Conservation (phyloP, 1,140 invertebrate species). For the Caenorhabditis remanei region DNA sequence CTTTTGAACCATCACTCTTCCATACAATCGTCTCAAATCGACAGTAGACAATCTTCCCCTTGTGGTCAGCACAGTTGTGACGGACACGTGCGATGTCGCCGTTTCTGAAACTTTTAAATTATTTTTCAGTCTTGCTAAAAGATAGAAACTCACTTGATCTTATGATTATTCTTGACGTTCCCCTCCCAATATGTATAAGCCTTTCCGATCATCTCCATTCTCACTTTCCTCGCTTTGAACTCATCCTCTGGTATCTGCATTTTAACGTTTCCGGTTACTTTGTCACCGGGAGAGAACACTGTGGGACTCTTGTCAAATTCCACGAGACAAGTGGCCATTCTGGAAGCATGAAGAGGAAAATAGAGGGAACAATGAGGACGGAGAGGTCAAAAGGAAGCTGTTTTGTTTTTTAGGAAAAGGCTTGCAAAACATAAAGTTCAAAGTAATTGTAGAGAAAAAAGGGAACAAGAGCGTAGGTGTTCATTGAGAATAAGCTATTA, state of each 20-base stretch:
- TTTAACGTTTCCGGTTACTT: conserved; percentile 24
- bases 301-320: neutral
- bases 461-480: neutral
- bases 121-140: neutral
- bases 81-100: conserved; percentile 35
- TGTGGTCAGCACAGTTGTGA: conserved; percentile 36
- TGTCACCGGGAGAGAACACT: conserved; percentile 17
- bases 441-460: neutral
- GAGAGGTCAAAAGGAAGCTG: neutral
- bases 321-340: conserved; percentile 16
- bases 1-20: conserved; percentile 9
- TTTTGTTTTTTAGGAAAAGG: neutral
- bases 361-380: neutral
- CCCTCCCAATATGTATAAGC: conserved; percentile 41
- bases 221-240: conserved; percentile 17
- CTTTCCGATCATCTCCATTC: conserved; percentile 47
- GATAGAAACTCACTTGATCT: conserved; percentile 31
- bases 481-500: no score
- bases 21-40: conserved; percentile 40
- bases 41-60: conserved; percentile 38
- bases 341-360: neutral
- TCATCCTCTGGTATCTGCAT: conserved; percentile 31
- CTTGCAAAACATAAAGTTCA: neutral
- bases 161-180: conserved; percentile 33
- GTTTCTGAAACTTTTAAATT: neutral